These are phyloP conservation scores for Stigmatopora nigra DNA, from an alignment of 2,113 vertebrate genomes.

Conservation along the genomic window DNA sequence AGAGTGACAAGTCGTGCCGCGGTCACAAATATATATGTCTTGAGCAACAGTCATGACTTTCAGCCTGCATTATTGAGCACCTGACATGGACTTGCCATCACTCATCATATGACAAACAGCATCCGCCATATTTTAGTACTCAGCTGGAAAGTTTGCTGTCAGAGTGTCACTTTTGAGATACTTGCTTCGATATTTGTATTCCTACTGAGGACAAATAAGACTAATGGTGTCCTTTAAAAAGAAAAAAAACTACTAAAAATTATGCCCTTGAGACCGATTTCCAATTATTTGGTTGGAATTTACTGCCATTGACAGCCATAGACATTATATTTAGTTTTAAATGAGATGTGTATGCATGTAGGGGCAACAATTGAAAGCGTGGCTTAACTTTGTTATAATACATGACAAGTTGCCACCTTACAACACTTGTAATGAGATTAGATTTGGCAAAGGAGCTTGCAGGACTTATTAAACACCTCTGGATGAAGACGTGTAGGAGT, in stretches of 20 bases:
- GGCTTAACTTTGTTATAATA: too few relatives aligned
- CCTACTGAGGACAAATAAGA: neutral
- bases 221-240: neutral
- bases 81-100: neutral
- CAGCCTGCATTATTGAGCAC: slow-evolving; percentile 3
- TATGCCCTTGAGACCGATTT: too few relatives aligned
- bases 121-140: neutral
- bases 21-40: slow-evolving; percentile 29
- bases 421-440: too few relatives aligned
- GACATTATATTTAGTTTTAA: too few relatives aligned
- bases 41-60: slow-evolving; percentile 20
- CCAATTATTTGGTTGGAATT: too few relatives aligned
- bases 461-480: too few relatives aligned
- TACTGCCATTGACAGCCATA: too few relatives aligned
- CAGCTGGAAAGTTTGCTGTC: neutral
- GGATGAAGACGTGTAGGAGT: too few relatives aligned
- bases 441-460: too few relatives aligned
- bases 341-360: too few relatives aligned
- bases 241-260: neutral
- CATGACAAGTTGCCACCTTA: too few relatives aligned
- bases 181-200: neutral
- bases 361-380: too few relatives aligned
- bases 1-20: slow-evolving; percentile 9
- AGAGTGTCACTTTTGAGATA: neutral
- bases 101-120: neutral